A percentile compares a stretch with the other conserved stretches of the same genome.
phyloP scores from a whole-genome alignment of 1,140 invertebrate genomes.

The Sitobion miscanthi region DNA sequence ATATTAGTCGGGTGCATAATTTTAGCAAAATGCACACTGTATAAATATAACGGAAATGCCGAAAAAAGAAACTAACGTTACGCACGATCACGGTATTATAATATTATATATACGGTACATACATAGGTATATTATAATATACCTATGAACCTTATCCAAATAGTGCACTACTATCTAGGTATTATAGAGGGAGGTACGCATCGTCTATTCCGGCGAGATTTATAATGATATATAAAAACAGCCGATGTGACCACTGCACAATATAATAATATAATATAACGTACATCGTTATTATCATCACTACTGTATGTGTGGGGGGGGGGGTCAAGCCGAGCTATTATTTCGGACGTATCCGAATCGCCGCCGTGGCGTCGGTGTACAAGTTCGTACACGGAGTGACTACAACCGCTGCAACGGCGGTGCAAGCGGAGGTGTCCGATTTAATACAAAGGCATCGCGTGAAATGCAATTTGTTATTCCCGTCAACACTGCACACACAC shows the following conservation, averaged over 20 bases:
- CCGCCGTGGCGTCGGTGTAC: not conserved
- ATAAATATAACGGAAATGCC: not conserved
- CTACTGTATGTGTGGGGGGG: not conserved
- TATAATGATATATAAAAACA: not conserved
- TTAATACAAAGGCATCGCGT: constrained; percentile 41
- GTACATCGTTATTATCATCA: not conserved
- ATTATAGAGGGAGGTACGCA: not conserved
- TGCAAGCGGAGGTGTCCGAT: constrained; percentile 6
- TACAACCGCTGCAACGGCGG: too few relatives aligned
- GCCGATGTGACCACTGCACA: not conserved
- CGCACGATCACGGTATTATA: not conserved
- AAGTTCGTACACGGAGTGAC: not conserved
- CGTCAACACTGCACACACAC: constrained; percentile 35
- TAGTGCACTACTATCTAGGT: not conserved
- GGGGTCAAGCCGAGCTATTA: not conserved
- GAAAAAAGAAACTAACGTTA: not conserved
- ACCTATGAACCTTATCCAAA: not conserved
- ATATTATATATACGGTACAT: not conserved
- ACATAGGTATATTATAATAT: too few relatives aligned
- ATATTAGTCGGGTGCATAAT: not conserved
- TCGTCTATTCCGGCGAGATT: not conserved
- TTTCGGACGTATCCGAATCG: constrained; percentile 18
- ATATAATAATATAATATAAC: not conserved
- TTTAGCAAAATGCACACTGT: not conserved
- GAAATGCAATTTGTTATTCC: constrained; percentile 54